Base-by-base conservation (phyloP, 2,797 vertebrate genomes). In the Rhabdophis nuchalis region DNA sequence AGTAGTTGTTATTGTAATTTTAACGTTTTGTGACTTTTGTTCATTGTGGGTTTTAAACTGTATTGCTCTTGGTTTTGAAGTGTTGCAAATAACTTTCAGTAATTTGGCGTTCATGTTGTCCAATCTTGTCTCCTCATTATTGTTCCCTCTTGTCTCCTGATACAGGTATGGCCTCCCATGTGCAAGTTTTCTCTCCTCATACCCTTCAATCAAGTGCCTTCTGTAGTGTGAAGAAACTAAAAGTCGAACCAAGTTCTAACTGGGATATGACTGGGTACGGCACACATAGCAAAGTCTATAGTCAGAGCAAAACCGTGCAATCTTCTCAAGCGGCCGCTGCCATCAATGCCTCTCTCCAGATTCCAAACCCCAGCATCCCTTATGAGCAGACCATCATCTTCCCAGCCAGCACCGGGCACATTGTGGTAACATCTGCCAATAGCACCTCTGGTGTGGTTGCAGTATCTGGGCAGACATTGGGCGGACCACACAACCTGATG, bases 231-330 rank as follows among this genome's bases (percentile, higher is more conserved):
- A 99, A 99, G 98, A 99, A 99, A 98, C 98, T 99, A 97, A 99
- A 99, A 98, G 98, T 99, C 97, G 99, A 99, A 98, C 98, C 98
- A 95, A 98, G 98, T 97, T 98, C 98, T 86, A 98, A 97, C 98
- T 99, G 99, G 99, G 99, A 99, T 98, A 99, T 99, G 99, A 99
- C 99, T 95, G 99, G 99, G 97, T 99, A 99, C 99, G 99, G 99
- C 98, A 98, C 99, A 93, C 98, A 99, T 98, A 98, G 98, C 98
- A 99, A 99, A 98, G 98, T 98, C 96, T 98, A 98, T 97, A 98
- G 98, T 98, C 98, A 99, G 97, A 98, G 98, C 98, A 99, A 99
- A 98, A 98, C 98, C 98, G 97, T 98, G 96, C 98, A 98, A 93
- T 97, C 98, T 94, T 98, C 98, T 93, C 98, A 98, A 96, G 98